Percentiles rank a stretch among this genome's conserved stretches.
Evolutionary conservation across 2,797 vertebrate species (phyloP).

Genomic region (Moxostoma hubbsi): DNA sequence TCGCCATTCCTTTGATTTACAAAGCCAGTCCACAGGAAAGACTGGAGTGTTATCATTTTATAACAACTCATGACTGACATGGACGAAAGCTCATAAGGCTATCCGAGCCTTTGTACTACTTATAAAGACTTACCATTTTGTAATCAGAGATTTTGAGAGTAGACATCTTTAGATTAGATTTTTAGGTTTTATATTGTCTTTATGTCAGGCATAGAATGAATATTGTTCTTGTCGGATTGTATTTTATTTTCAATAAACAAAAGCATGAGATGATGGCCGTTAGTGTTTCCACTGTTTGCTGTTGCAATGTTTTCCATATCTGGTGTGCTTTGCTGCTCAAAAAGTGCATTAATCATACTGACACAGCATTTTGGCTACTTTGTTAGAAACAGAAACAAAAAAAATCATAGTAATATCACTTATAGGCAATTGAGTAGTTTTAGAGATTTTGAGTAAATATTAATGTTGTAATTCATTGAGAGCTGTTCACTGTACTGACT

Average conservation of each 20-base stretch:
- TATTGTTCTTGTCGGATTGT: constrained; percentile 73
- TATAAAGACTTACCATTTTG: constrained; percentile 11
- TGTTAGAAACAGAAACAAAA: too few species aligned
- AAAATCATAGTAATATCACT: neutral
- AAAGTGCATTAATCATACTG: neutral
- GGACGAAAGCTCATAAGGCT: constrained; percentile 10
- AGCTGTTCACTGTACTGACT: constrained; percentile 54
- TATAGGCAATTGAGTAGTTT: neutral
- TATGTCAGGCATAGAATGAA: constrained; percentile 60
- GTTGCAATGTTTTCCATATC: neutral
- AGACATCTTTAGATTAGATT: constrained; percentile 23
- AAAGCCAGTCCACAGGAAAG: neutral
- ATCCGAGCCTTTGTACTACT: constrained; percentile 28
- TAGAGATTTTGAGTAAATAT: neutral
- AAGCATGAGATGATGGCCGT: constrained; percentile 65
- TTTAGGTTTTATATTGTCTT: constrained; percentile 56
- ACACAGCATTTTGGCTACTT: neutral
- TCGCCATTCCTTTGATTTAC: constrained; percentile 63
- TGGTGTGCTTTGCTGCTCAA: neutral
- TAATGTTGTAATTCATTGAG: neutral
- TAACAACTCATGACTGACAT: neutral
- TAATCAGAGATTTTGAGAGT: constrained; percentile 19
- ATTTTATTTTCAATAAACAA: constrained; percentile 78
- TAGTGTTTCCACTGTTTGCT: constrained; percentile 62
- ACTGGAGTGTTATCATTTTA: constrained; percentile 25